phyloP scores from a whole-genome alignment of 1,140 invertebrate species.

The Drosophila guanche region DNA sequence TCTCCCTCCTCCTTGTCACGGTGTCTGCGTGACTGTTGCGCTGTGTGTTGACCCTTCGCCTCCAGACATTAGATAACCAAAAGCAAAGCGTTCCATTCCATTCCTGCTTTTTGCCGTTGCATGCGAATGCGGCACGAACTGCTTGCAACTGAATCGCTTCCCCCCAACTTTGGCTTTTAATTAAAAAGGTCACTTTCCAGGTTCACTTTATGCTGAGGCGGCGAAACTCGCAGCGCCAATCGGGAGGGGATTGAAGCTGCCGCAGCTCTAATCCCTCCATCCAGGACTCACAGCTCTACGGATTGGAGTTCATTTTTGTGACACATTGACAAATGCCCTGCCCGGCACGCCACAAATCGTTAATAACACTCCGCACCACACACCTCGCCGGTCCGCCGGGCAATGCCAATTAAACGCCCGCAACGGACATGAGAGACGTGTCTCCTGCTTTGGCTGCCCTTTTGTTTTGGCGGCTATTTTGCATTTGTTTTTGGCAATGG shows the following conservation, averaged over 20 bases:
- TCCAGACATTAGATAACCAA: slow-evolving; percentile 74
- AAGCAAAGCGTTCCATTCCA: neutral
- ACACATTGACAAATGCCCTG: slow-evolving; percentile 75
- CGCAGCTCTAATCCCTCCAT: neutral
- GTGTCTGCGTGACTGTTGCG: slow-evolving; percentile 70
- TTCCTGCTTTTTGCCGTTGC: slow-evolving; percentile 51
- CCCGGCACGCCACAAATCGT: slow-evolving; percentile 74
- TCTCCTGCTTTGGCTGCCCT: slow-evolving; percentile 18
- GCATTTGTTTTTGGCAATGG: slow-evolving; percentile 62
- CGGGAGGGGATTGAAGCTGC: slow-evolving; percentile 8
- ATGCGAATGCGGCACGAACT: slow-evolving; percentile 72
- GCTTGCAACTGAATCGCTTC: slow-evolving; percentile 19
- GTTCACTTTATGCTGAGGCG: slow-evolving; percentile 72
- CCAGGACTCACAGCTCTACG: neutral
- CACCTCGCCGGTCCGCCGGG: slow-evolving; percentile 2
- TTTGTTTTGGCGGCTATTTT: slow-evolving; percentile 68
- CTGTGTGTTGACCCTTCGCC: slow-evolving; percentile 72
- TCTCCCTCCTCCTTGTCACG: slow-evolving; percentile 21
- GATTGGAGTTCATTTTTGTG: slow-evolving; percentile 65
- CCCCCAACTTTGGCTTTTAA: slow-evolving; percentile 64
- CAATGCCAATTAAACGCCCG: slow-evolving; percentile 69
- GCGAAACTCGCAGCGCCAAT: slow-evolving; percentile 17
- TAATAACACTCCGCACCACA: slow-evolving; percentile 70
- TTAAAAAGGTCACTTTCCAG: slow-evolving; percentile 73
- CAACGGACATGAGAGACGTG: slow-evolving; percentile 43